These are phyloP conservation scores for Phenganax marumi DNA, from an alignment of 92 coral and sea anemone species.

Conservation along the genomic window DNA sequence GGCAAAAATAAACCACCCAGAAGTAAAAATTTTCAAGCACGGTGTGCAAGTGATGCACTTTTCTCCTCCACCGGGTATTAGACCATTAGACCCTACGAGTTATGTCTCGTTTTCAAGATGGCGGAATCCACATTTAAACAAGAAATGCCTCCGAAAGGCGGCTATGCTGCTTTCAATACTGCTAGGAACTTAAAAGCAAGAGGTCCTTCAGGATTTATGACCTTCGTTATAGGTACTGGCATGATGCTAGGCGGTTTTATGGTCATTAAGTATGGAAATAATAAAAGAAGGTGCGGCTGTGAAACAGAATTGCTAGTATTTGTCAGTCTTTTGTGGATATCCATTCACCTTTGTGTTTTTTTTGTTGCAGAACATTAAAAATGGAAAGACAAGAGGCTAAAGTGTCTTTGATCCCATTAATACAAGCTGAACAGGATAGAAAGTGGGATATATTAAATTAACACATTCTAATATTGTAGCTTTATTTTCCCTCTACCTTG, in stretches of 20 bases:
- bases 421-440: slow-evolving; percentile 98
- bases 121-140: slow-evolving; percentile 76
- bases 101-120: slow-evolving; percentile 67
- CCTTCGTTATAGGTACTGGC: slow-evolving; percentile 76
- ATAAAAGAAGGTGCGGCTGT: slow-evolving; percentile 70
- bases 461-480: not conserved
- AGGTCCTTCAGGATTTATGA: slow-evolving; percentile 82
- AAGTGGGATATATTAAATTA: slow-evolving; percentile 57
- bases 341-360: not conserved
- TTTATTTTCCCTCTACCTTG: not conserved
- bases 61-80: not conserved
- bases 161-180: slow-evolving; percentile 87
- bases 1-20: not conserved
- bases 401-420: slow-evolving; percentile 81
- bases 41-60: not conserved
- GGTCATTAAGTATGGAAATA: slow-evolving; percentile 84
- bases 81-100: not conserved
- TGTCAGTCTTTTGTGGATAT: not conserved
- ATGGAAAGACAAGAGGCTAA: slow-evolving; percentile 87
- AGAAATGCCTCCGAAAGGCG: slow-evolving; percentile 95
- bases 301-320: slow-evolving; percentile 8
- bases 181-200: slow-evolving; percentile 80
- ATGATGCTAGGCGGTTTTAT: slow-evolving; percentile 90
- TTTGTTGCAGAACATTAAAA: slow-evolving; percentile 69
- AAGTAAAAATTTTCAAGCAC: not conserved